Conservation (phyloP, 2,888 invertebrate genomes). For the Sarcophaga caerulescens region DNA sequence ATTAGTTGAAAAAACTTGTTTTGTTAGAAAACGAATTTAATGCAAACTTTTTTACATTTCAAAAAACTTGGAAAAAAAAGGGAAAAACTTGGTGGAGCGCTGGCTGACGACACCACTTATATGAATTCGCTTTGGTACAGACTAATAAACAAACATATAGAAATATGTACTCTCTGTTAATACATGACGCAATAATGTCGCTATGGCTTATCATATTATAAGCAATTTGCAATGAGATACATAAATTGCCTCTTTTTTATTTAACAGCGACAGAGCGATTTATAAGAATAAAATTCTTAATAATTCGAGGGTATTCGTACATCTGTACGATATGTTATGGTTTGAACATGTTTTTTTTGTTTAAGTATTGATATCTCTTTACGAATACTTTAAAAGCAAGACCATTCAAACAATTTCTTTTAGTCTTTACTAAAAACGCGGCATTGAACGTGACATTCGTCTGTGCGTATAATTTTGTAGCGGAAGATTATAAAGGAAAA, state of each 20-base stretch:
- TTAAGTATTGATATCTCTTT: neutral
- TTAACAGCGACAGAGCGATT: neutral
- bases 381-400: slow-evolving; percentile 23
- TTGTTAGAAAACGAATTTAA: too few relatives aligned
- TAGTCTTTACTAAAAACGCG: slow-evolving; percentile 22
- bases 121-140: too few relatives aligned
- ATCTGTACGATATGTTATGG: neutral
- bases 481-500: too few relatives aligned
- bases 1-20: too few relatives aligned
- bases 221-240: neutral
- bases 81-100: too few relatives aligned
- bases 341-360: neutral
- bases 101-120: too few relatives aligned
- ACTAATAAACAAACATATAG: neutral
- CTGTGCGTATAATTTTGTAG: neutral
- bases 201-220: neutral
- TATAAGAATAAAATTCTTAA: neutral
- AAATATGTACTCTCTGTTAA: neutral
- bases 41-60: too few relatives aligned
- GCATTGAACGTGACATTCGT: slow-evolving; percentile 11
- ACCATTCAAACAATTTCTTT: neutral
- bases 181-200: slow-evolving; percentile 27
- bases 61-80: too few relatives aligned
- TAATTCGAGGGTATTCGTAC: neutral
- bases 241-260: neutral